Conservation (phyloP, 2,797 vertebrate species). For the Channa striata region DNA sequence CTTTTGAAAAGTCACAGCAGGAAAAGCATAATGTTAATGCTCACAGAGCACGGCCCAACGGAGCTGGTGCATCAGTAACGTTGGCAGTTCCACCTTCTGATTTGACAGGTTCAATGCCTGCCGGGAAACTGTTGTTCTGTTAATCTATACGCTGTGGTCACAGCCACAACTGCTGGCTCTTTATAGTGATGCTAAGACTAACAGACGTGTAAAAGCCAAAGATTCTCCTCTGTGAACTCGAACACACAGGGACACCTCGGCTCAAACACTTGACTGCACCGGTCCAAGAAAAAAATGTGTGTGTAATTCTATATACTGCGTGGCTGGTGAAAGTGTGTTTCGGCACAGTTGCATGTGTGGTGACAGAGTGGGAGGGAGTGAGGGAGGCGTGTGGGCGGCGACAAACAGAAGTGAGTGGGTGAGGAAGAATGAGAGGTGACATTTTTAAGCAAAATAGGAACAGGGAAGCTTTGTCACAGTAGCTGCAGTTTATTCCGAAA, state of each 20-base stretch:
- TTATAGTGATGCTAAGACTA: background rate
- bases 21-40: background rate
- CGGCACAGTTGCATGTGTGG: background rate
- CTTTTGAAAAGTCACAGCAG: background rate
- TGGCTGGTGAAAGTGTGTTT: background rate
- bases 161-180: background rate
- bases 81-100: background rate
- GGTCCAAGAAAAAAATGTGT: constrained; percentile 28
- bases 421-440: constrained; percentile 27
- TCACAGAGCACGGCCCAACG: background rate
- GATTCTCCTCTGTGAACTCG: constrained; percentile 23
- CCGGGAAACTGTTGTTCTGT: too few relatives aligned
- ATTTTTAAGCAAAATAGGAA: constrained; percentile 27
- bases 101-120: background rate
- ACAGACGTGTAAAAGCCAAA: background rate
- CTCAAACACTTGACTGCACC: constrained; percentile 38
- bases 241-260: constrained; percentile 22
- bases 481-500: background rate
- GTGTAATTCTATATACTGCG: background rate
- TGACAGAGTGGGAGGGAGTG: constrained; percentile 21
- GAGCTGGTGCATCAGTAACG: background rate
- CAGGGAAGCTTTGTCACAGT: constrained; percentile 18
- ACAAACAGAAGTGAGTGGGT: constrained; percentile 58
- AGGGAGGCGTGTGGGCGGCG: constrained; percentile 39
- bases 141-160: background rate